These are phyloP conservation scores for Vulpes ferrilata DNA, from an alignment of 2,113 vertebrate genomes.

Conservation along the genomic window DNA sequence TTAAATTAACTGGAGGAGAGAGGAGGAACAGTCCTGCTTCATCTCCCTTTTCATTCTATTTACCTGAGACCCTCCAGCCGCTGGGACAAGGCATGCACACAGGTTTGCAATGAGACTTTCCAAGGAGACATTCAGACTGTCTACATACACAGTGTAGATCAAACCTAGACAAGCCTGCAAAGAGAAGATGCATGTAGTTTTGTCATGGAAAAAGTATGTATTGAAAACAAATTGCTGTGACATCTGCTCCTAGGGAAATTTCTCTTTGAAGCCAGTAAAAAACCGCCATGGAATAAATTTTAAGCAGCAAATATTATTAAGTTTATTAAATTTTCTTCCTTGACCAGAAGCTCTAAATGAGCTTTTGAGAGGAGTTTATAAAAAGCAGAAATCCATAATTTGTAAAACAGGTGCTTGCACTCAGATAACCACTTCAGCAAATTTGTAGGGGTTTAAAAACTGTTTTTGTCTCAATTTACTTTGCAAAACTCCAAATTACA, in stretches of 20 bases:
- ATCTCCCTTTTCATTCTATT: slow-evolving; percentile 79
- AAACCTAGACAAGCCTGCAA: slow-evolving; percentile 96
- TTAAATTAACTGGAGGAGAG: slow-evolving; percentile 81
- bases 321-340: slow-evolving; percentile 73
- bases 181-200: slow-evolving; percentile 69
- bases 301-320: slow-evolving; percentile 52
- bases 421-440: slow-evolving; percentile 42
- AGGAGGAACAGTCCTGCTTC: slow-evolving; percentile 67
- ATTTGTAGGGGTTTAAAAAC: slow-evolving; percentile 56
- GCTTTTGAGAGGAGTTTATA: slow-evolving; percentile 58
- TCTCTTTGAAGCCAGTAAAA: slow-evolving; percentile 60
- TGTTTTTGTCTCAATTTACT: slow-evolving; percentile 48
- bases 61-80: slow-evolving; percentile 97
- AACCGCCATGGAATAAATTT: slow-evolving; percentile 22
- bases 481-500: slow-evolving; percentile 32
- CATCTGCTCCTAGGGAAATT: slow-evolving; percentile 47
- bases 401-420: slow-evolving; percentile 64
- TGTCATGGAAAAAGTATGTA: slow-evolving; percentile 48
- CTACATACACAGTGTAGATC: slow-evolving; percentile 97
- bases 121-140: slow-evolving; percentile 94
- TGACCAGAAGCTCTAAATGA: slow-evolving; percentile 70
- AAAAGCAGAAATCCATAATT: slow-evolving; percentile 75
- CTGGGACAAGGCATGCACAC: slow-evolving; percentile 95
- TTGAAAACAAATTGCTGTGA: slow-evolving; percentile 38
- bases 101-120: slow-evolving; percentile 96